Evolutionary conservation across 2,888 invertebrate species (phyloP), one percentile per base, ranked within the genome.

Genomic region (Formica aserva): DNA sequence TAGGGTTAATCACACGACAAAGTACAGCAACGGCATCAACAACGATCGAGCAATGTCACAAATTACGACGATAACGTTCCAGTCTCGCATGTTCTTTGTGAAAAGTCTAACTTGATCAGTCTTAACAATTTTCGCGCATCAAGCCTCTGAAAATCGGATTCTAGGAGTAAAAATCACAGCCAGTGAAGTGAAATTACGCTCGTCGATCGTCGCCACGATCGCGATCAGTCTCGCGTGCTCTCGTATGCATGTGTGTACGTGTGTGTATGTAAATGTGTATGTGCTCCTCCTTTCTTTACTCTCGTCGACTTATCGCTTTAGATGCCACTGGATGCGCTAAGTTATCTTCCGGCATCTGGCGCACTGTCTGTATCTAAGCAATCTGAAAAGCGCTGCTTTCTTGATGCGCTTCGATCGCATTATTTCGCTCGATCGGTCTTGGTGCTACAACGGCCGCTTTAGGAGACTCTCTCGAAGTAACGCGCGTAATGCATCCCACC

Each of bases 321-420:
- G 38, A 41, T 75, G n/a, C 38, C 26, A 74, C 4, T 62, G 41
- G 48, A 29, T 57, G 35, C 80, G 83, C 84, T 88, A 92, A 87
- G 92, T 91, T 87, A 92, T 93, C 86, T 92, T 92, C 62, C 93
- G 88, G 86, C 91, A 92, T 86, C 90, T 90, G 84, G 88, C 91
- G 88, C 90, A 92, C 82, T 91, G 89, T 84, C 91, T 91, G 88
- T 92, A 92, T 87, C 90, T 90, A 82, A 92, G 88, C 89, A 92
- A 89, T 90, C 93, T 89, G 88, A 93, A 92, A 76, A 90, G 91
- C 86, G 91, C 87, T 78, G 91, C 88, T 85, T 91, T 89, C 82
- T 89, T 88, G 81, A 91, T 88, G 66, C 91, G 91, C 88, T 92
- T 93, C 85, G 91, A 90, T 88, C 89, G 91, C 91, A 92, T 91